Evolutionary conservation across 1,140 invertebrate species (phyloP), one percentile per base, ranked within the genome.

Genomic region (Eriosoma lanigerum): DNA sequence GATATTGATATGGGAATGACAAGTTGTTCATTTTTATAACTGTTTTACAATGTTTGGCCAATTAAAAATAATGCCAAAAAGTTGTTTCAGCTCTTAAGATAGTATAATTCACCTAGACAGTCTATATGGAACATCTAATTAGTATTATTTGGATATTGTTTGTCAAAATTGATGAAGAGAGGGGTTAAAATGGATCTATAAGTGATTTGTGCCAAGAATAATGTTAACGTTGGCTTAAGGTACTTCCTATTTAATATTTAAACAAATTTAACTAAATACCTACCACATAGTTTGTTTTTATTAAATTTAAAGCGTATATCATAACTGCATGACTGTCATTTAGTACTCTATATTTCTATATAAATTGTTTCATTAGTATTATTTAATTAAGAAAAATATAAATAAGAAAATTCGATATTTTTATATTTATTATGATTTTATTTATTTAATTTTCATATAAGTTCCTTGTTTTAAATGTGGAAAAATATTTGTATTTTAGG

Each of bases 181-280:
- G 68, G 72, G 72, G 52, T 76, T 32, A 56, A 76, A 76, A 76
- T 76, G 44, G 44, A 58, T 32, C 52, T 73, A 54, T 73, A 48
- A 56, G 70, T 38, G 52, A 76, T 58, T 76, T 58, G 72, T 76
- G 72, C 72, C 72, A 76, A 76, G 52, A 76, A 76, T 76, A 76
- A 76, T 76, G 38, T 76, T 44, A 76, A 21, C 21, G 58, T 76
- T 58, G 72, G 72, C 72, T 56, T 24, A 58, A 38, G 50, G 58
- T 44, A 76, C 32, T 76, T 58, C 52, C 72, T 76, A 76, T 19
- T 76, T 56, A 19, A 38, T 68, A 68, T 48, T 58, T 56, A 46
- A 3, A 48, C 38, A 68, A 68, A 46, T 3, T 24, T 15, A 12
- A 44, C 46, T 68, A 26, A 68, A 26, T 48, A 24, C 13, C 12